Conservation (phyloP, 2,113 vertebrate genomes). For the Echinops telfairi region DNA sequence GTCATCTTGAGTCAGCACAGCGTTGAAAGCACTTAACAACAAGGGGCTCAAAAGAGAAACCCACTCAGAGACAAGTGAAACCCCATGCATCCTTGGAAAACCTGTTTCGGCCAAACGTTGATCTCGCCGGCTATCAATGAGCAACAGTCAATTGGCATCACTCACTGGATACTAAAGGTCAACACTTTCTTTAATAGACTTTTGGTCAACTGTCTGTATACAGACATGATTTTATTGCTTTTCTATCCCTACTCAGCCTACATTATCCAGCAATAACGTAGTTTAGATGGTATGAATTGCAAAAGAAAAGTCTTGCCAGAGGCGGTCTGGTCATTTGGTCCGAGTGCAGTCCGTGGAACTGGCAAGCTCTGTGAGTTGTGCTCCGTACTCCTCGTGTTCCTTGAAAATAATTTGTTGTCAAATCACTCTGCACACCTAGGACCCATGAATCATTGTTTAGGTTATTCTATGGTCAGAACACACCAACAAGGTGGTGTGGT, state of each 20-base stretch:
- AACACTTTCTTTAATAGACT: not conserved
- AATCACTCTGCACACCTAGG: not conserved
- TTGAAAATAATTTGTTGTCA: slow-evolving; percentile 35
- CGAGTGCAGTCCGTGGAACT: not conserved
- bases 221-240: not conserved
- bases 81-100: not conserved
- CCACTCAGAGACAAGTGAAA: not conserved
- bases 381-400: not conserved
- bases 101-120: slow-evolving; percentile 37
- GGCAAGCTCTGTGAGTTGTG: not conserved
- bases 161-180: not conserved
- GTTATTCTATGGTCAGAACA: not conserved
- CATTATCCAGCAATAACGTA: not conserved
- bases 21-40: no score
- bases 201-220: not conserved
- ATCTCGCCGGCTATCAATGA: not conserved
- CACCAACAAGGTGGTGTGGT: not conserved
- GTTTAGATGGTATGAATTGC: not conserved
- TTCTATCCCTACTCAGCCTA: not conserved
- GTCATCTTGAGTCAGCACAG: no score
- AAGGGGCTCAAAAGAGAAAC: slow-evolving; percentile 1
- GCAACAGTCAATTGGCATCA: not conserved
- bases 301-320: not conserved
- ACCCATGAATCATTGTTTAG: slow-evolving; percentile 2
- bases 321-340: not conserved